Evolutionary conservation across 2,797 vertebrate species (phyloP).

Genomic region (Amniataba percoides): DNA sequence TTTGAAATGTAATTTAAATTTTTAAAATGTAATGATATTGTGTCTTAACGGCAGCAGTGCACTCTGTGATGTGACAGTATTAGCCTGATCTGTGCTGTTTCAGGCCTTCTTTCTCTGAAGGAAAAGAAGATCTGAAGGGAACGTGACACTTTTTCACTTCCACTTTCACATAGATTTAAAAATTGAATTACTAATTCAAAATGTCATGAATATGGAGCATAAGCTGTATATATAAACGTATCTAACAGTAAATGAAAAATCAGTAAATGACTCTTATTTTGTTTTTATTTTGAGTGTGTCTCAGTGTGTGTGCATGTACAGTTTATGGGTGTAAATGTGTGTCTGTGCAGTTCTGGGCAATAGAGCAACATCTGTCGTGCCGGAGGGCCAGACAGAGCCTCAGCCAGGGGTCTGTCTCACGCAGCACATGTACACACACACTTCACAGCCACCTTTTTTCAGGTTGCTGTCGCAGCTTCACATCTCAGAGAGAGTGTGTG

Average conservation of each 20-base stretch:
- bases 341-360: slow-evolving; percentile 26
- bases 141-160: background rate
- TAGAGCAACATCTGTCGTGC: slow-evolving; percentile 69
- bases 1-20: too few relatives aligned
- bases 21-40: background rate
- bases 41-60: background rate
- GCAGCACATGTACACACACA: slow-evolving; percentile 15
- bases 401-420: slow-evolving; percentile 53
- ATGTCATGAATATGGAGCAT: too few relatives aligned
- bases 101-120: background rate
- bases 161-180: background rate
- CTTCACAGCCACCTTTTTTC: background rate
- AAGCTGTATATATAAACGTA: too few relatives aligned
- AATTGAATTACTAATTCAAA: background rate
- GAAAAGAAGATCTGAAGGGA: background rate
- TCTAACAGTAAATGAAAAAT: too few relatives aligned
- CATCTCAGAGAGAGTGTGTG: background rate
- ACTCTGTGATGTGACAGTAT: background rate
- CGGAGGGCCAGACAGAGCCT: slow-evolving; percentile 51
- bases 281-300: slow-evolving; percentile 14
- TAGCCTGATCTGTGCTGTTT: background rate
- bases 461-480: slow-evolving; percentile 37
- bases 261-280: background rate
- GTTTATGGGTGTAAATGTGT: background rate
- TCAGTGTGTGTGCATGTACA: background rate